These are phyloP conservation scores for Epizoanthus stellaris DNA, from an alignment of 92 coral and sea anemone species.

Conservation along the genomic window DNA sequence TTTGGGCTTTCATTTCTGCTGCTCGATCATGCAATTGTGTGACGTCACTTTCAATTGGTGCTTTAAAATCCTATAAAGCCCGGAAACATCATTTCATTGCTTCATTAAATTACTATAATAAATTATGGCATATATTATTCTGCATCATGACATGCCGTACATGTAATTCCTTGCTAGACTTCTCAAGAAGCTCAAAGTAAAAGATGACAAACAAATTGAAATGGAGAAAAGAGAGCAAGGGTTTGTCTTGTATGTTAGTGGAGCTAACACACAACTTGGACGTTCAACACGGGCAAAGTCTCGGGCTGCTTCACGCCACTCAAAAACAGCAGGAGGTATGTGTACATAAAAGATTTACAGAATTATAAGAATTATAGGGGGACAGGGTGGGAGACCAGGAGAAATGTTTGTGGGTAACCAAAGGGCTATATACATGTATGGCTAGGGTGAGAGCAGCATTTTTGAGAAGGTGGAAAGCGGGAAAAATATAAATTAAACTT, in stretches of 20 bases:
- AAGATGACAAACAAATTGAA: slow-evolving; percentile 90
- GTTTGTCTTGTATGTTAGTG: slow-evolving; percentile 93
- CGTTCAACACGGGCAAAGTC: slow-evolving; percentile 60
- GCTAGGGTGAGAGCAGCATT: too few species aligned
- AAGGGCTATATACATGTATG: too few species aligned
- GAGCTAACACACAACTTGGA: slow-evolving; percentile 87
- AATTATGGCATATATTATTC: too few species aligned
- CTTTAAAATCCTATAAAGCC: too few species aligned
- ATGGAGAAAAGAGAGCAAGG: slow-evolving; percentile 97
- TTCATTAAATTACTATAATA: too few species aligned
- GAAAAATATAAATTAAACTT: too few species aligned
- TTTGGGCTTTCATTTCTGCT: too few species aligned
- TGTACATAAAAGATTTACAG: neutral
- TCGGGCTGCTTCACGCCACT: slow-evolving; percentile 73
- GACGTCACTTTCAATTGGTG: too few species aligned
- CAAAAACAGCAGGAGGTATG: slow-evolving; percentile 91
- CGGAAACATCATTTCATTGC: too few species aligned
- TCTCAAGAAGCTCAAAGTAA: slow-evolving; percentile 79
- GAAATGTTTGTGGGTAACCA: too few species aligned
- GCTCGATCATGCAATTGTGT: too few species aligned
- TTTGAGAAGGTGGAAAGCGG: too few species aligned
- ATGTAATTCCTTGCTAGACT: slow-evolving; percentile 54
- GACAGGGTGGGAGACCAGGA: neutral
- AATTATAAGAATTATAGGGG: neutral
- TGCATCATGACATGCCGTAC: neutral